Evolutionary conservation across 2,797 vertebrate genomes (phyloP).

Genomic region (Hephaestus fuliginosus): DNA sequence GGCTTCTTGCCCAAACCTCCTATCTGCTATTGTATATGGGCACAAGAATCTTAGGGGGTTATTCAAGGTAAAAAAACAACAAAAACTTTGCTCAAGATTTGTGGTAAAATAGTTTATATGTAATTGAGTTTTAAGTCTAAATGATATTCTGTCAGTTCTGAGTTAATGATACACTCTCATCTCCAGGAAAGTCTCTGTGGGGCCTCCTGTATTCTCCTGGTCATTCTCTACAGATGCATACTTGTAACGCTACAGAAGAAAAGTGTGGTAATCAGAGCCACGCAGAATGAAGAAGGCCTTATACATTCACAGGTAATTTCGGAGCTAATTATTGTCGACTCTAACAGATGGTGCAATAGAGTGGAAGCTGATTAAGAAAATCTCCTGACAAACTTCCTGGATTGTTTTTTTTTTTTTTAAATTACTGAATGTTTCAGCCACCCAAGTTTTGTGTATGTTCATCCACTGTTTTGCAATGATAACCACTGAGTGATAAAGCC

Average conservation of each 20-base stretch:
- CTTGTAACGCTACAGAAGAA: slow-evolving; percentile 6
- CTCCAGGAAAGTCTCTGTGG: slow-evolving; percentile 9
- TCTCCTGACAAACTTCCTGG: slow-evolving; percentile 64
- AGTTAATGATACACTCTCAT: slow-evolving; percentile 14
- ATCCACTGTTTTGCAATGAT: slow-evolving; percentile 42
- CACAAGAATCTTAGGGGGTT: background rate
- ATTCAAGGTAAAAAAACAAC: background rate
- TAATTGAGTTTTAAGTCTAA: slow-evolving; percentile 28
- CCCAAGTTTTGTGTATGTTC: slow-evolving; percentile 39
- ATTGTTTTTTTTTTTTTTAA: slow-evolving; percentile 44
- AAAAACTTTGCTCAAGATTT: background rate
- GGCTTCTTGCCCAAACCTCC: background rate
- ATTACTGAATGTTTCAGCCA: slow-evolving; percentile 48
- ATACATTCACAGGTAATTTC: slow-evolving; percentile 62
- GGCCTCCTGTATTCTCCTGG: background rate
- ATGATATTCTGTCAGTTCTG: slow-evolving; percentile 17
- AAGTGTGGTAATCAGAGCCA: slow-evolving; percentile 24
- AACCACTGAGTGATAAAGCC: slow-evolving; percentile 43
- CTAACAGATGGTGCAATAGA: slow-evolving; percentile 73
- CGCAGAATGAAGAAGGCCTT: slow-evolving; percentile 25
- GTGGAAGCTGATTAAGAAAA: slow-evolving; percentile 66
- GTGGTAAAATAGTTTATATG: slow-evolving; percentile 2
- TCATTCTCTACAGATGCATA: slow-evolving; percentile 16
- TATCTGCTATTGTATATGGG: background rate
- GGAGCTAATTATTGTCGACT: slow-evolving; percentile 57